A percentile compares a stretch with the other conserved stretches of the same genome.
These are phyloP conservation scores for Paratilapia polleni DNA, from an alignment of 2,113 vertebrate genomes.

Conservation along the genomic window DNA sequence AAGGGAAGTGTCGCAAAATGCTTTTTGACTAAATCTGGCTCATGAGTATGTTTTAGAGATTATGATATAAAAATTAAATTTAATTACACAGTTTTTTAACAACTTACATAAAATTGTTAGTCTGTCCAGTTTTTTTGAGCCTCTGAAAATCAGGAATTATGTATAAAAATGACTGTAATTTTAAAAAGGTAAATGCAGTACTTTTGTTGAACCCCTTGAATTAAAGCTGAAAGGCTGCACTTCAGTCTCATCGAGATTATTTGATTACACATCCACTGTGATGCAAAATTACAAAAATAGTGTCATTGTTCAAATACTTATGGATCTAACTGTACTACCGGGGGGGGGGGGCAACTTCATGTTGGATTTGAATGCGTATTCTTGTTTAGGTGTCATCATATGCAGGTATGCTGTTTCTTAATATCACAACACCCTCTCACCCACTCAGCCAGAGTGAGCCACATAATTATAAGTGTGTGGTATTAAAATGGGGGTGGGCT, in stretches of 20 bases:
- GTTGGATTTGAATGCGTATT: neutral
- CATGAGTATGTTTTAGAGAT: neutral
- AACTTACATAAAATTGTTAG: neutral
- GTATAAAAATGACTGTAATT: neutral
- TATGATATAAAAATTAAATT: neutral
- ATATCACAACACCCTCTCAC: neutral
- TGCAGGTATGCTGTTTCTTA: neutral
- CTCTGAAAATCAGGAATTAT: neutral
- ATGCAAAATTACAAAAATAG: neutral
- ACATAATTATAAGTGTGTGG: neutral
- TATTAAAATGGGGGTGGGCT: neutral
- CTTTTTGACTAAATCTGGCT: neutral
- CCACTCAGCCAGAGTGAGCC: neutral
- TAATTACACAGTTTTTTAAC: neutral
- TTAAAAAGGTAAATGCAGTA: neutral
- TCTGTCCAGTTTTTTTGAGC: accelerated
- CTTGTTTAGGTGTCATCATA: too few relatives aligned
- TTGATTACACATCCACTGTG: neutral
- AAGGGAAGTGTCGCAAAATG: neutral
- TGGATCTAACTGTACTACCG: neutral
- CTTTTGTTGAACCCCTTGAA: neutral
- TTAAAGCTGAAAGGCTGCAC: neutral
- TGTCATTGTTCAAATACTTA: neutral
- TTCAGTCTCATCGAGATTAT: neutral
- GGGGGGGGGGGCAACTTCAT: too few relatives aligned